Percentiles rank a stretch among this genome's conserved stretches.
phyloP scores from a whole-genome alignment of 2,113 vertebrate species.

The Falcunculus frontatus region DNA sequence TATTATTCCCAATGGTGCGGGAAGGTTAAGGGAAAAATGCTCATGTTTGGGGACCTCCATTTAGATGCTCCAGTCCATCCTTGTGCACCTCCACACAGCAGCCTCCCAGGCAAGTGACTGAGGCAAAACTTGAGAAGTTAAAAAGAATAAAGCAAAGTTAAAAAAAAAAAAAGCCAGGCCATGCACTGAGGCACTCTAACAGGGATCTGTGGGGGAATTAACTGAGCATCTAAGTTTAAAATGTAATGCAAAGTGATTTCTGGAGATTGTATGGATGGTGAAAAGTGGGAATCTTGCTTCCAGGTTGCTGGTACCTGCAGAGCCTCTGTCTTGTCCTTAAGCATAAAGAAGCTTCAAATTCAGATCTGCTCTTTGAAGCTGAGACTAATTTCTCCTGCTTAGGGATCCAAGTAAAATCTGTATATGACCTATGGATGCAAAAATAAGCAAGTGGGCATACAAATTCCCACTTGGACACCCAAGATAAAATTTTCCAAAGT shows the following conservation, averaged over 20 bases:
- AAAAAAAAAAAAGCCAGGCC: neutral
- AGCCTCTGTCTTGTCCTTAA: neutral
- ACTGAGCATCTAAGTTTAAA: neutral
- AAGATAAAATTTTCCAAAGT: neutral
- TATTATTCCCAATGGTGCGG: slow-evolving; percentile 2
- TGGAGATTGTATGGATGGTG: neutral
- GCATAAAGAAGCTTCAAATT: neutral
- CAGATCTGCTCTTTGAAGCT: neutral
- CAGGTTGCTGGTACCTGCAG: neutral
- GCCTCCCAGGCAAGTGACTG: neutral
- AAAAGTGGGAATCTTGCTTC: neutral
- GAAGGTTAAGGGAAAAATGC: neutral
- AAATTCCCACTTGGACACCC: neutral
- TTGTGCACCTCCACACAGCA: neutral
- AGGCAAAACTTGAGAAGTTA: neutral
- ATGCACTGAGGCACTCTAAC: neutral
- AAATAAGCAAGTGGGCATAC: neutral
- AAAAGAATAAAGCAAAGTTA: neutral
- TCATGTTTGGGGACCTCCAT: neutral
- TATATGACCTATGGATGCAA: neutral
- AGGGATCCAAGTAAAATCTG: neutral
- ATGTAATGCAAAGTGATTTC: neutral
- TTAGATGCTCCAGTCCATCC: neutral
- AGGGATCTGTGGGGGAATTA: neutral
- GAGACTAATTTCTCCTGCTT: neutral